phyloP scores from a whole-genome alignment of 2,888 invertebrate species.

The Chrysomela aeneicollis region DNA sequence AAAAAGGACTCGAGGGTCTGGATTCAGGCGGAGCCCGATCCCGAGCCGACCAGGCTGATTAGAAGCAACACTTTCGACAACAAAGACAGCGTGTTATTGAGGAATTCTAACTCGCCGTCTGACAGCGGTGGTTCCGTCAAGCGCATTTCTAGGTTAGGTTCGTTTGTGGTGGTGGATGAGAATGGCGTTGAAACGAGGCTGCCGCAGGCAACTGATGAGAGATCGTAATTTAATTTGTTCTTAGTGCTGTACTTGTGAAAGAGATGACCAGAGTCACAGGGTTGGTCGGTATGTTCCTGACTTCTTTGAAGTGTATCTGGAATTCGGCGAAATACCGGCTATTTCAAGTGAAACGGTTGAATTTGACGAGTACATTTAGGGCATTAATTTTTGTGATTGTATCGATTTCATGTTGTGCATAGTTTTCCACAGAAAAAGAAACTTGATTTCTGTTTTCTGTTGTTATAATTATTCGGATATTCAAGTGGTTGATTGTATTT shows the following conservation, averaged over 20 bases:
- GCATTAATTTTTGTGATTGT: not conserved
- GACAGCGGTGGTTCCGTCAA: constrained; percentile 57
- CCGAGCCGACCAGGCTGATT: constrained; percentile 62
- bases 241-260: not conserved
- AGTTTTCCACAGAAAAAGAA: constrained; percentile 13
- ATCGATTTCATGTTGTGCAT: not conserved
- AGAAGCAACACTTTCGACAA: constrained; percentile 74
- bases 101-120: constrained; percentile 42
- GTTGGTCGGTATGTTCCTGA: no score
- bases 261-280: no score
- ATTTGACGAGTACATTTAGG: not conserved
- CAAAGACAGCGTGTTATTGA: constrained; percentile 49
- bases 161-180: constrained; percentile 62
- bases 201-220: constrained; percentile 17
- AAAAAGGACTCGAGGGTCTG: constrained; percentile 62
- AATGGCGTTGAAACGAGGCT: constrained; percentile 39
- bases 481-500: constrained; percentile 21
- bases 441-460: constrained; percentile 11
- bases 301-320: no score
- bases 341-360: not conserved
- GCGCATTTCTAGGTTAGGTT: constrained; percentile 63
- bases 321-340: no score
- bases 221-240: not conserved
- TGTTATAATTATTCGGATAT: not conserved
- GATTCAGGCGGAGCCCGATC: constrained; percentile 56